phyloP scores from a whole-genome alignment of 2,888 invertebrate species.

The Melolontha melolontha region DNA sequence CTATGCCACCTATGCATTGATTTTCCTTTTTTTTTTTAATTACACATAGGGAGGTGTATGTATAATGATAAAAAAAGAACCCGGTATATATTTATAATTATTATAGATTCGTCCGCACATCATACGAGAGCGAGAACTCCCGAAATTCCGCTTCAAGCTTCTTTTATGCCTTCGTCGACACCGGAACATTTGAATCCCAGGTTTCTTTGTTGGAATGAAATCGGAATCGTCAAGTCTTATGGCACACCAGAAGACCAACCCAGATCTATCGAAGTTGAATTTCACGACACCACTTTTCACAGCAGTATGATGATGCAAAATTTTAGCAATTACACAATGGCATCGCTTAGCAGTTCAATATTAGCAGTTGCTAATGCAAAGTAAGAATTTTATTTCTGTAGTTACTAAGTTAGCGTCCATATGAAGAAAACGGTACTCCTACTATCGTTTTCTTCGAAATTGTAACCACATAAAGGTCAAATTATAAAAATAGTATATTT shows the following conservation, averaged over 20 bases:
- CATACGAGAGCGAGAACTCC: conserved; percentile 63
- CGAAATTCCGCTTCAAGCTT: conserved; percentile 75
- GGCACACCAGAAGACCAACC: conserved; percentile 64
- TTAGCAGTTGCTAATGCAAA: conserved; percentile 81
- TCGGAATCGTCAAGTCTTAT: conserved; percentile 90
- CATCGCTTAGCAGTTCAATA: conserved; percentile 84
- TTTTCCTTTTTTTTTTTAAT: too few species aligned
- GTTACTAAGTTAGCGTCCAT: too few species aligned
- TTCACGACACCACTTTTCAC: conserved; percentile 91
- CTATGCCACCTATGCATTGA: too few species aligned
- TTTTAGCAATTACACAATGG: conserved; percentile 84
- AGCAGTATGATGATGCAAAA: conserved; percentile 92
- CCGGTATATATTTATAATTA: too few species aligned
- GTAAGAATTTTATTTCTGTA: conserved; percentile 65
- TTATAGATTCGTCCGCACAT: conserved; percentile 44
- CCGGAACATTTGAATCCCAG: conserved; percentile 81
- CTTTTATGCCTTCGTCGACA: conserved; percentile 93
- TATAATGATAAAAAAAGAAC: too few species aligned
- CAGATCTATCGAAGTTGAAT: conserved; percentile 92
- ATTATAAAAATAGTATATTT: too few species aligned
- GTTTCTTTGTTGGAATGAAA: conserved; percentile 90
- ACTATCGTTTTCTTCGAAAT: too few species aligned
- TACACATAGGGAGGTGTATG: too few species aligned
- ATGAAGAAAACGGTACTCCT: too few species aligned
- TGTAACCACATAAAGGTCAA: too few species aligned